Conservation (phyloP, 2,797 vertebrate genomes). For the Etheostoma perlongum region DNA sequence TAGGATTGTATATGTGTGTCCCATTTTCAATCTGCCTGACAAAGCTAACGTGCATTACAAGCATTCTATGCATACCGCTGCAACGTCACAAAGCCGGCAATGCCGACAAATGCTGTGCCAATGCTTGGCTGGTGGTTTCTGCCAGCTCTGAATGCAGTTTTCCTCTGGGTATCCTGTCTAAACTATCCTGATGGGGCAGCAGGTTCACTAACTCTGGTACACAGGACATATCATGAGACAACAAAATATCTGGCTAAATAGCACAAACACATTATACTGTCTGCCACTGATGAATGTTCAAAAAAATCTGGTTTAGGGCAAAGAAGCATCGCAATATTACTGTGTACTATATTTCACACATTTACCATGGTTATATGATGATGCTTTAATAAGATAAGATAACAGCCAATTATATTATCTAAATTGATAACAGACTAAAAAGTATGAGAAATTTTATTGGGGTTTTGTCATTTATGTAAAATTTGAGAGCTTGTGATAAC, state of each 20-base stretch:
- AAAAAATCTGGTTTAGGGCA: background rate
- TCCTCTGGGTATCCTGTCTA: slow-evolving; percentile 13
- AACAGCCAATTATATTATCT: background rate
- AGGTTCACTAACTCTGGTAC: background rate
- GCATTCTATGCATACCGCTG: slow-evolving; percentile 73
- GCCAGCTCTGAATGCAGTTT: slow-evolving; percentile 30
- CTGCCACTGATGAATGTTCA: background rate
- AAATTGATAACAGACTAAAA: background rate
- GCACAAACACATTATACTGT: slow-evolving; percentile 1
- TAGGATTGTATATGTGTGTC: slow-evolving; percentile 34
- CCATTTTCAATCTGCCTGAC: slow-evolving; percentile 61
- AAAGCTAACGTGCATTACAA: slow-evolving; percentile 67
- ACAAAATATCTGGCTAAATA: background rate
- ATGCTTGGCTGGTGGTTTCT: slow-evolving; percentile 39
- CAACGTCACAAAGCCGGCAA: slow-evolving; percentile 70
- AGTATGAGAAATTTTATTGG: no score
- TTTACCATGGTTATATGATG: background rate
- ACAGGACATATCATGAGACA: background rate
- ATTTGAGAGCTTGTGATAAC: slow-evolving; percentile 17
- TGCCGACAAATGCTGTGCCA: slow-evolving; percentile 49
- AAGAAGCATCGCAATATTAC: background rate
- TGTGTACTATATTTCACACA: background rate
- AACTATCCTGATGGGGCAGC: slow-evolving; percentile 30
- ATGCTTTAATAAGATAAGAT: background rate
- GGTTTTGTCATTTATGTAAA: no score